Evolutionary conservation across 1,140 invertebrate species (phyloP).

Genomic region (Odontomachus brunneus): DNA sequence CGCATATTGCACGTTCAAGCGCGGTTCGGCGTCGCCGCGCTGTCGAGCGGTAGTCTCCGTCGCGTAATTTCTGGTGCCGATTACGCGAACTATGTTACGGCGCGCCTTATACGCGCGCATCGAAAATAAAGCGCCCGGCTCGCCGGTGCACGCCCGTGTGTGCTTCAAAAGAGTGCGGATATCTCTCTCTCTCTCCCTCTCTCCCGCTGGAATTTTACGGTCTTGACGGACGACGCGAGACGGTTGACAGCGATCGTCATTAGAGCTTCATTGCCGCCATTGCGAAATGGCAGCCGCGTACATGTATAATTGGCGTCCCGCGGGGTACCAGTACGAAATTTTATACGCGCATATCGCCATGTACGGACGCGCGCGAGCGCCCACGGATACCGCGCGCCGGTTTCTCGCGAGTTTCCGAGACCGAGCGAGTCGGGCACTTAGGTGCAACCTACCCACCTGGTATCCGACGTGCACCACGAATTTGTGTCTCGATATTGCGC

Average conservation of each 20-base stretch:
- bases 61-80: conserved; percentile 50
- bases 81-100: conserved; percentile 30
- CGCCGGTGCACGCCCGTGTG: conserved; percentile 32
- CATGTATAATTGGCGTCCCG: conserved; percentile 83
- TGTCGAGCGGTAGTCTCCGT: not conserved
- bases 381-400: conserved; percentile 30
- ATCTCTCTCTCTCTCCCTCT: too few species aligned
- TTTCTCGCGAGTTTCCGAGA: conserved; percentile 39
- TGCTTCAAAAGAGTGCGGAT: too few species aligned
- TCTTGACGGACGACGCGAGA: conserved; percentile 63
- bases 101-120: conserved; percentile 7
- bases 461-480: not conserved
- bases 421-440: not conserved
- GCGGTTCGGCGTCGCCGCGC: conserved; percentile 8
- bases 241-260: conserved; percentile 80
- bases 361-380: conserved; percentile 41
- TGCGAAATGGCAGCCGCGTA: conserved; percentile 72
- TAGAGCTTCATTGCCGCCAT: conserved; percentile 82
- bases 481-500: not conserved
- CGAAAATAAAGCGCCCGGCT: conserved; percentile 45
- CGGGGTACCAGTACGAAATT: conserved; percentile 77
- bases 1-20: conserved; percentile 34
- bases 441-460: not conserved
- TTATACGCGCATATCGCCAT: conserved; percentile 73
- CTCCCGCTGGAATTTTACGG: conserved; percentile 61